Conservation (phyloP, 2,888 invertebrate species). For the Vanessa cardui region DNA sequence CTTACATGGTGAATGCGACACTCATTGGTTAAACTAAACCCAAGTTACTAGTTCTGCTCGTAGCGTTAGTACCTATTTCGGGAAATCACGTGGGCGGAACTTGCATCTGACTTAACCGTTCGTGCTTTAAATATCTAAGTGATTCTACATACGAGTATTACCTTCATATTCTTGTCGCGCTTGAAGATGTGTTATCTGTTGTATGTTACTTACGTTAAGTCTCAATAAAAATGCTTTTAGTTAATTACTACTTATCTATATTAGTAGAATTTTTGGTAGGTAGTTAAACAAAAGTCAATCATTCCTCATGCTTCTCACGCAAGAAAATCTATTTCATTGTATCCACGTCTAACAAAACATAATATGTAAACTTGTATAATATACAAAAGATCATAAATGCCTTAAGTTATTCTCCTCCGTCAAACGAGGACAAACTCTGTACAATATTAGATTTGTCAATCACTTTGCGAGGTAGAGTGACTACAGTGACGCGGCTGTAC, state of each 20-base stretch:
- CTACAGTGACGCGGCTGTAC: conserved; percentile 6
- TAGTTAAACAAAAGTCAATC: no score
- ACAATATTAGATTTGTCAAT: conserved; percentile 18
- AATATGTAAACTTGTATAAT: no score
- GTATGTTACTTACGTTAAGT: no score
- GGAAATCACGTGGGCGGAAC: conserved; percentile 5
- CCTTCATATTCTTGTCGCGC: background rate
- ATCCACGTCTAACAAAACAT: background rate
- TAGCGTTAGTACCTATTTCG: conserved; percentile 5
- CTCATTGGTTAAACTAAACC: conserved; percentile 31
- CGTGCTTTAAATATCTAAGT: conserved; percentile 1
- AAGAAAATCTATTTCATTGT: background rate
- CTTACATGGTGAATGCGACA: conserved; percentile 33
- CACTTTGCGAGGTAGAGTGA: conserved; percentile 11
- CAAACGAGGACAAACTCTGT: background rate
- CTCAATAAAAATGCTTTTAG: no score
- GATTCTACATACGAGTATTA: background rate
- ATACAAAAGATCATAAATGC: background rate
- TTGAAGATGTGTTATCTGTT: background rate
- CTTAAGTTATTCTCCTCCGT: background rate
- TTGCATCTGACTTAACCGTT: background rate
- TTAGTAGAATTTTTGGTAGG: no score
- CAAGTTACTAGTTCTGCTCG: conserved; percentile 13
- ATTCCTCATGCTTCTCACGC: background rate
- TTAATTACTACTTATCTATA: no score